phyloP scores from a whole-genome alignment of 37 sponge, comb jelly and placozoan genomes.

The Dysidea cf. avara region DNA sequence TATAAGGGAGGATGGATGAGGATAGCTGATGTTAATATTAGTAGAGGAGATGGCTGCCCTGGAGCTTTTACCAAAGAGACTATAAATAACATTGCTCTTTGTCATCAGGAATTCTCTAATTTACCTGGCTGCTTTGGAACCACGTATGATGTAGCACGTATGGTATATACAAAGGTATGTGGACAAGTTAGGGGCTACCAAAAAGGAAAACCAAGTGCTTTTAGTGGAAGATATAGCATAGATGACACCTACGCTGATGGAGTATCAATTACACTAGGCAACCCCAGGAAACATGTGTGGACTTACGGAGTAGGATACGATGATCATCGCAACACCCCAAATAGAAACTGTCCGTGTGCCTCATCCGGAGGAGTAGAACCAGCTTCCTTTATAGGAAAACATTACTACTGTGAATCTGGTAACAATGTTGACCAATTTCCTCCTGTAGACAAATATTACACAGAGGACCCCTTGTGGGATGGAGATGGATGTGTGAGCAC shows the following conservation, averaged over 20 bases:
- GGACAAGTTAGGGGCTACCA: too few relatives aligned
- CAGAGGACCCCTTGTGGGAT: conserved; percentile 56
- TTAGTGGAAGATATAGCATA: not conserved
- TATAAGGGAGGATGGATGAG: too few relatives aligned
- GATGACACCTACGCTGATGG: too few relatives aligned
- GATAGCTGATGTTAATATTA: too few relatives aligned
- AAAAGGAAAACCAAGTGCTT: conserved; percentile 23
- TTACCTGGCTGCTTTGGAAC: conserved; percentile 16
- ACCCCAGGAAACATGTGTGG: conserved; percentile 52
- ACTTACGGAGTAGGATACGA: conserved; percentile 21
- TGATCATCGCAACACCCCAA: not conserved
- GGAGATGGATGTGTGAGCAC: conserved; percentile 50
- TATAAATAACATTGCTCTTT: too few relatives aligned
- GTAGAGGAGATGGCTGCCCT: too few relatives aligned
- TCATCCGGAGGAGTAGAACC: too few relatives aligned
- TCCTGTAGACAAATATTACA: conserved; percentile 30
- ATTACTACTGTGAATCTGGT: conserved; percentile 57
- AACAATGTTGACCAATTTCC: not conserved
- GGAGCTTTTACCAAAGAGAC: too few relatives aligned
- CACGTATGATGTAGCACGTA: not conserved
- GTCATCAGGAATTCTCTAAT: too few relatives aligned
- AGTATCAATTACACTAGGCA: conserved; percentile 19
- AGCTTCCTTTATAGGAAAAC: conserved; percentile 35
- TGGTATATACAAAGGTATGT: conserved; percentile 22
- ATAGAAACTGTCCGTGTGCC: conserved; percentile 20